These are phyloP conservation scores for Ochropacha duplaris DNA, from an alignment of 2,888 invertebrate species.

Conservation along the genomic window DNA sequence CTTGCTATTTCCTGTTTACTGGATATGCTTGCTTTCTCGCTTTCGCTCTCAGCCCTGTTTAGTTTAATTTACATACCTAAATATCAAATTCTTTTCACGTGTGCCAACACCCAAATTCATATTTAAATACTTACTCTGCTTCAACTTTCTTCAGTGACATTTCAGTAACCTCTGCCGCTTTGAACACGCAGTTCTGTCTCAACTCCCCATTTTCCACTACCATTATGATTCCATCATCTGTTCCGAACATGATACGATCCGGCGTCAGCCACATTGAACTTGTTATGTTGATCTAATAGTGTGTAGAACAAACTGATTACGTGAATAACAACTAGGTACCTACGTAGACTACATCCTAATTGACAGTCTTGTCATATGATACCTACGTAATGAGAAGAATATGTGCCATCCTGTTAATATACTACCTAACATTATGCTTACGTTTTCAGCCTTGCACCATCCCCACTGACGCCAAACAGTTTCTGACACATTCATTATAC, in stretches of 20 bases:
- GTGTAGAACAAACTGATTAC: slow-evolving; percentile 16
- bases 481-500: slow-evolving; percentile 89
- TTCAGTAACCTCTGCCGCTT: slow-evolving; percentile 82
- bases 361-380: not conserved
- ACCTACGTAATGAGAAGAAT: not conserved
- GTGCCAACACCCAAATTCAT: not conserved
- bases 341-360: slow-evolving; percentile 8
- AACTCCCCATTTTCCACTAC: slow-evolving; percentile 94
- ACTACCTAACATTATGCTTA: slow-evolving; percentile 36
- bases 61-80: slow-evolving; percentile 2
- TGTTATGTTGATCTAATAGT: slow-evolving; percentile 84
- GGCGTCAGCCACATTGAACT: slow-evolving; percentile 92
- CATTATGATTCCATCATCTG: slow-evolving; percentile 88
- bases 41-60: slow-evolving; percentile 53
- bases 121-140: slow-evolving; percentile 60
- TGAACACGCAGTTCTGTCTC: slow-evolving; percentile 84
- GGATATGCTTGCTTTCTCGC: slow-evolving; percentile 62
- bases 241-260: slow-evolving; percentile 92
- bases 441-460: slow-evolving; percentile 90
- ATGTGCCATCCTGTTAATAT: not conserved
- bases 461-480: slow-evolving; percentile 92
- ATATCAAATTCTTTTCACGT: not conserved
- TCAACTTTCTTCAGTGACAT: slow-evolving; percentile 86
- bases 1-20: slow-evolving; percentile 61
- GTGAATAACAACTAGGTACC: slow-evolving; percentile 12